Evolutionary conservation across 2,797 vertebrate species (phyloP).

Genomic region (Gallinago stenura): DNA sequence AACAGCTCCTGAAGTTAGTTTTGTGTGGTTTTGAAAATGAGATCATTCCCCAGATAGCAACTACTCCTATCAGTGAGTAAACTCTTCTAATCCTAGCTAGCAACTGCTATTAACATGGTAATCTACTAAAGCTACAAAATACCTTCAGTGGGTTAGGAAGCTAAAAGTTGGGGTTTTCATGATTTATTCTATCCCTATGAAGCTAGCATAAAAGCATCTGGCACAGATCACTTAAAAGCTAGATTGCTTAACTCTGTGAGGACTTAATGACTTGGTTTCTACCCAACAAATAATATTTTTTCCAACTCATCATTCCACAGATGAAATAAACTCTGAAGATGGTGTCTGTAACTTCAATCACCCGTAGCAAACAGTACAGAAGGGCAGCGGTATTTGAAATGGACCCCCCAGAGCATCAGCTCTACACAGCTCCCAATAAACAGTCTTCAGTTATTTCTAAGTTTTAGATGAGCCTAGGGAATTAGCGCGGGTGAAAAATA

Average conservation of each 20-base stretch:
- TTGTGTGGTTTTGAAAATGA: not conserved
- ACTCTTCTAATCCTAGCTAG: not conserved
- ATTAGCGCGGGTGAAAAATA: constrained; percentile 37
- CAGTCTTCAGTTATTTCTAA: not conserved
- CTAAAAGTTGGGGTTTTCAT: not conserved
- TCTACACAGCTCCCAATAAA: not conserved
- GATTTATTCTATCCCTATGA: not conserved
- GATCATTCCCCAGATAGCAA: not conserved
- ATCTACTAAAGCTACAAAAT: not conserved
- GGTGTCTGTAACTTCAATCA: not conserved
- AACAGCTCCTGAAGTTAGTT: not conserved
- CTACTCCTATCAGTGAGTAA: not conserved
- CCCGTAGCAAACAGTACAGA: not conserved
- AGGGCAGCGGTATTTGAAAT: not conserved
- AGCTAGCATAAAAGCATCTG: not conserved
- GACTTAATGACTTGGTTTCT: not conserved
- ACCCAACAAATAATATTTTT: not conserved
- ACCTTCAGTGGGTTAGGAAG: not conserved
- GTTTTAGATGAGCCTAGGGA: not conserved
- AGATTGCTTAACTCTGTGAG: not conserved
- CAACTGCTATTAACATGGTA: not conserved
- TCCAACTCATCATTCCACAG: not conserved
- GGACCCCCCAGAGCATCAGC: not conserved
- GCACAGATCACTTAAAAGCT: not conserved
- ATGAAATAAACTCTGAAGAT: not conserved